Evolutionary conservation across 2,113 vertebrate species (phyloP).

Genomic region (Larimichthys polyactis): DNA sequence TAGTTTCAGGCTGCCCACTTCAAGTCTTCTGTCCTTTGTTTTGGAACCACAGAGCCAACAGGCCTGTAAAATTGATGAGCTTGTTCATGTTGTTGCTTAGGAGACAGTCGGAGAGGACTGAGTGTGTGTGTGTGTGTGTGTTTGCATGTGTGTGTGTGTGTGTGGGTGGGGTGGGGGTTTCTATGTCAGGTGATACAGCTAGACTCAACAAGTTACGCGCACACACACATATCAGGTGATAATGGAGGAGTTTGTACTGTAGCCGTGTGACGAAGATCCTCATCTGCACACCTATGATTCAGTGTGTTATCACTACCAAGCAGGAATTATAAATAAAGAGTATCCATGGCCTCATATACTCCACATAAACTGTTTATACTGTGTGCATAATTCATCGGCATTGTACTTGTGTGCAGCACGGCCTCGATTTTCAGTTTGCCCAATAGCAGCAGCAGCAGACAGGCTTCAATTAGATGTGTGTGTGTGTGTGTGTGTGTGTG

Average conservation of each 20-base stretch:
- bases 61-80: constrained; percentile 81
- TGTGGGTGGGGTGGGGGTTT: constrained; percentile 46
- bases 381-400: constrained; percentile 41
- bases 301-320: constrained; percentile 14
- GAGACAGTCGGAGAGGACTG: constrained; percentile 31
- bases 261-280: constrained; percentile 16
- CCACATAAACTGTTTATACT: constrained; percentile 52
- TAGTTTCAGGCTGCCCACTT: constrained; percentile 25
- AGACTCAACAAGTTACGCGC: constrained; percentile 44
- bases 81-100: constrained; percentile 71
- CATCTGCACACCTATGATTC: neutral
- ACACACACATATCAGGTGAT: constrained; percentile 53
- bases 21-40: constrained; percentile 61
- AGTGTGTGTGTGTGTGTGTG: neutral
- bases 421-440: constrained; percentile 7
- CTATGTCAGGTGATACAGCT: constrained; percentile 68
- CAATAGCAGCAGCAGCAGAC: constrained; percentile 6
- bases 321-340: constrained; percentile 33
- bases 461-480: neutral
- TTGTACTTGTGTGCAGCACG: constrained; percentile 16
- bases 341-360: constrained; percentile 8
- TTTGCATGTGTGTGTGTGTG: no score
- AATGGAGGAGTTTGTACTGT: constrained; percentile 11
- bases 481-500: constrained; percentile 3
- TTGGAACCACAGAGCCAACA: constrained; percentile 64